Evolutionary conservation across 2,113 vertebrate species (phyloP).

Genomic region (Sinocyclocheilus anophthalmus): DNA sequence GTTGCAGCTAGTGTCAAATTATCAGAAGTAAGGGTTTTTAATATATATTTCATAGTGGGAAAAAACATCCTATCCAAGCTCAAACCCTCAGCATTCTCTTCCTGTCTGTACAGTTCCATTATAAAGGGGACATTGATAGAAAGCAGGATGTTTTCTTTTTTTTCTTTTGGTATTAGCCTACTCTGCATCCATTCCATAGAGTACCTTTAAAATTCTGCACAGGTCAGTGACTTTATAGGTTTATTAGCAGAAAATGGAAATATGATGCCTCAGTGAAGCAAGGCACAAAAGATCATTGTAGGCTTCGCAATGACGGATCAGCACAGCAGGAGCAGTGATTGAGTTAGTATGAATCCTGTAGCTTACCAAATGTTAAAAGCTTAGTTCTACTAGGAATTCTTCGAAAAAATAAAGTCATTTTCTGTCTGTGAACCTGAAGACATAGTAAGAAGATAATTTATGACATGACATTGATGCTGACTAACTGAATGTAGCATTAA

Average conservation of each 20-base stretch:
- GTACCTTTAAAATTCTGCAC: no score
- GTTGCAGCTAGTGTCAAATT: slow-evolving; percentile 68
- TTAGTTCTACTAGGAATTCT: background rate
- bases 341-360: background rate
- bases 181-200: no score
- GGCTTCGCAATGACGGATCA: background rate
- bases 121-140: no score
- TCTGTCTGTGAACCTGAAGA: background rate
- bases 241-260: no score
- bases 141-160: no score
- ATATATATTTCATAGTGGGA: background rate
- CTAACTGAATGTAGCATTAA: background rate
- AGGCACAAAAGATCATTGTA: background rate
- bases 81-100: background rate
- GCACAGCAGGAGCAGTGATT: background rate
- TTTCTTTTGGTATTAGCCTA: no score
- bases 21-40: slow-evolving; percentile 24
- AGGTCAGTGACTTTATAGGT: no score
- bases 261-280: no score
- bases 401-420: background rate
- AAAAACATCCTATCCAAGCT: background rate
- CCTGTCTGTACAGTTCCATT: background rate
- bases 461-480: background rate
- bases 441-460: background rate
- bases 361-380: slow-evolving; percentile 7